Base-by-base conservation (phyloP, 2,113 vertebrate genomes). In the Gavia stellata region DNA sequence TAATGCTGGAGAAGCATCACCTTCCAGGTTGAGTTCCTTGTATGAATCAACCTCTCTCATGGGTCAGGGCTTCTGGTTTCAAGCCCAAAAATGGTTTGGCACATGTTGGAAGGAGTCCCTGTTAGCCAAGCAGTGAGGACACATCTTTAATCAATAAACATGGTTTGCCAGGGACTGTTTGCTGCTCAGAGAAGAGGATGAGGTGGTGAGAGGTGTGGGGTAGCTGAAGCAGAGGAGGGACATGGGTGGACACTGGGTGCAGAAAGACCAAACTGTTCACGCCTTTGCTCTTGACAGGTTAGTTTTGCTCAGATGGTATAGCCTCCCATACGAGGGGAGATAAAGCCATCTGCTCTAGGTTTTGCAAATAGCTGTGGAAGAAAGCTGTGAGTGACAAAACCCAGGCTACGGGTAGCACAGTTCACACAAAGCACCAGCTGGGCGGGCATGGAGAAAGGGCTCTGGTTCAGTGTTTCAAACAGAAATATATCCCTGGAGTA, bases 281-380 rank as follows among this genome's bases (percentile, higher is more conserved):
- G 6, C 33, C 45, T 83, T 53, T 36, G 40, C 62, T 68, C 50
- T 85, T 75, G 74, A 33, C 66, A 49, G 74, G 81, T 89, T 82
- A 18, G 40, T 23, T 34, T 58, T 96, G 88, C 47, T 81, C 7
- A 26, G 72, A 23, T 92, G 90, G 44, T 66, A 28, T 14, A 81
- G 59, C 85, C 53, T 72, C 42, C 62, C 23, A 20, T 63, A 40
- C 19, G 8, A 70, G 56, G 47, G 70, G 53, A 88, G 63, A 45
- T 31, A 33, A 88, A 93, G 29, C 78, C 70, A 88, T 75, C 88
- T 90, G 96, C 90, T 88, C 67, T 38, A 53, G 63, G n/a, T 12
- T 87, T 93, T 80, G 88, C 82, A 90, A 95, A 93, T 31, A 85
- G 74, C 84, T 88, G 67, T 36, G 49, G 49, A 36, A 91, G 78